Evolutionary conservation across 2,797 vertebrate genomes (phyloP).

Genomic region (Graptemys geographica): DNA sequence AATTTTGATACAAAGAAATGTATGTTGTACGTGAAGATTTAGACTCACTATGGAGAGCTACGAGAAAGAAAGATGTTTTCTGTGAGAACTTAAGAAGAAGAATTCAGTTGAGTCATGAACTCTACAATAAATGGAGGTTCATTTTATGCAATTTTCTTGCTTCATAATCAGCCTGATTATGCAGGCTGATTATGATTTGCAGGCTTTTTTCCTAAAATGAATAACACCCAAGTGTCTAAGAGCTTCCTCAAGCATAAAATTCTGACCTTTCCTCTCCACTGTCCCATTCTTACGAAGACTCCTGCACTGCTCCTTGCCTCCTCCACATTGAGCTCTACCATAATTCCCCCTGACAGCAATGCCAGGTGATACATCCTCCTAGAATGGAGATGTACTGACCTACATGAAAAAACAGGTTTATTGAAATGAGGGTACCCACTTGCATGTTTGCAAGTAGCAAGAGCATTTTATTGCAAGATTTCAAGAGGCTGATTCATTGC

Average conservation of each 20-base stretch:
- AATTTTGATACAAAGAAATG: neutral
- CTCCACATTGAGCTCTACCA: neutral
- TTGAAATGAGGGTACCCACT: neutral
- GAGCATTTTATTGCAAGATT: neutral
- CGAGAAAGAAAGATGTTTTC: neutral
- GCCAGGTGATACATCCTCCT: neutral
- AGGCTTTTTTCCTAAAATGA: neutral
- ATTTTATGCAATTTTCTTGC: neutral
- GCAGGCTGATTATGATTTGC: neutral
- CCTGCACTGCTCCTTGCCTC: neutral
- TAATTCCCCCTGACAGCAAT: accelerated
- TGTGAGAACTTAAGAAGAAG: neutral
- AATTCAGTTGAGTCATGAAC: neutral
- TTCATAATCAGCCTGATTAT: neutral
- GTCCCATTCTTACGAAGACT: neutral
- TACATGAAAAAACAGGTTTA: neutral
- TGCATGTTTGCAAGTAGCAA: accelerated
- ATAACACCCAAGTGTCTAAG: neutral
- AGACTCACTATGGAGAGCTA: neutral
- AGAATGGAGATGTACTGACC: accelerated
- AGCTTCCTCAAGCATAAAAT: neutral
- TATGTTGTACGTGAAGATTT: accelerated
- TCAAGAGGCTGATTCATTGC: neutral
- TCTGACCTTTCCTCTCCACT: accelerated
- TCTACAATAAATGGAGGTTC: neutral